A percentile compares a stretch with the other conserved stretches of the same genome.
These are phyloP conservation scores for Cosmopolites sordidus DNA, from an alignment of 2,888 invertebrate genomes.

Conservation along the genomic window DNA sequence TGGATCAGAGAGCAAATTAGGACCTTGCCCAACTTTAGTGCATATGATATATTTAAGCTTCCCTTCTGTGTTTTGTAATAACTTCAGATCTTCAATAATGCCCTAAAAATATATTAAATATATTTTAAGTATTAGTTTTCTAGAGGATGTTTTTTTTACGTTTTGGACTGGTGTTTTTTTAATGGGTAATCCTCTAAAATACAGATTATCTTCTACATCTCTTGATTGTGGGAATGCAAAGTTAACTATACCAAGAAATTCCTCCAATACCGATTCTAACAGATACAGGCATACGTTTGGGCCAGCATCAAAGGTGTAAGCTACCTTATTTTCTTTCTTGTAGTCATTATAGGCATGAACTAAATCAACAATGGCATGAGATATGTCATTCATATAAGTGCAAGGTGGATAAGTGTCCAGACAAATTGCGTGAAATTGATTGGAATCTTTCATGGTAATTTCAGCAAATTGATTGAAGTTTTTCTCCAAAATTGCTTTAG, in stretches of 20 bases:
- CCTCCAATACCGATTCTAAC: constrained; percentile 67
- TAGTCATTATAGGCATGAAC: constrained; percentile 79
- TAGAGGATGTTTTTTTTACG: constrained; percentile 5
- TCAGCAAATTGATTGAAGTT: constrained; percentile 86
- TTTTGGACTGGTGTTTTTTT: constrained; percentile 1
- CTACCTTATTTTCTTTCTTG: constrained; percentile 63
- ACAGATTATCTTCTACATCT: constrained; percentile 47
- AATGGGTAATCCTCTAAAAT: constrained; percentile 55
- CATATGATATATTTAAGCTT: constrained; percentile 77
- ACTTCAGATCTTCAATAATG: constrained; percentile 26
- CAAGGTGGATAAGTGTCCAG: constrained; percentile 93
- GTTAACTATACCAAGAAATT: constrained; percentile 64
- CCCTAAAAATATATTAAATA: constrained; percentile 27
- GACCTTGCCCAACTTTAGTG: constrained; percentile 79
- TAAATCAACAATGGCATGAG: constrained; percentile 72
- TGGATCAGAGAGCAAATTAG: constrained; percentile 52
- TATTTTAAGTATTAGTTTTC: neutral
- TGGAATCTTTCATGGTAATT: constrained; percentile 95
- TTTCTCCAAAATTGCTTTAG: constrained; percentile 56
- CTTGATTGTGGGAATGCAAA: constrained; percentile 69
- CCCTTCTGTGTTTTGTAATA: constrained; percentile 45
- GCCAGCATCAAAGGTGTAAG: constrained; percentile 98
- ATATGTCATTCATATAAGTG: constrained; percentile 86
- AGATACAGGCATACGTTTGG: constrained; percentile 92
- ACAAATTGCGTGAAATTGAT: constrained; percentile 93